Base-by-base conservation (phyloP, 2,888 invertebrate species). In the Nemotelus nigrinus region DNA sequence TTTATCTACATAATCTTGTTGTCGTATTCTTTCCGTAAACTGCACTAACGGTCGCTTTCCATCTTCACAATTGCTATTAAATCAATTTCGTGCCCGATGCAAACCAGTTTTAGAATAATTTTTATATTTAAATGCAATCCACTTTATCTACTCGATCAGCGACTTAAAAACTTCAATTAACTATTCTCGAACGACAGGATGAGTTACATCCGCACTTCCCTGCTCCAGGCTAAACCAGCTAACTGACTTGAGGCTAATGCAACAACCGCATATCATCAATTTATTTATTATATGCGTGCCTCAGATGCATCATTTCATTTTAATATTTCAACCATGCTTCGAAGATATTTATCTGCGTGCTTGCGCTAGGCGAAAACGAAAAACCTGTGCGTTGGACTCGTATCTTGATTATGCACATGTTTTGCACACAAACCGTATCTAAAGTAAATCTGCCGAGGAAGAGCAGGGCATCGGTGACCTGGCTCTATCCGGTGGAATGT, bases 221-320 rank as follows among this genome's bases (percentile, higher is more conserved):
- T 63, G 8, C 63, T 63, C 25, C 58, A 25, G 25, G 10, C 10
- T 57, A 57, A 10, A 4, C 7, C 57, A 4, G 8, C 3, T 4
- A 25, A 57, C 10, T 7, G 3, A 10, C 57, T 10, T 57, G 57
- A 10, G 25, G 25, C 25, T 1, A 25, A 25, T 25, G 25, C 25
- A 25, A 25, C 43, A 70, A 70, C 55, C 70, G 44, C n/a, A 50
- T 48, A 44, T 10, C 74, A 60, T 74, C 74, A 74, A 74, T 74
- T 74, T 74, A 74, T 74, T 74, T 55, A 53, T 55, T 71, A 74
- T 60, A 60, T 74, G 74, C 74, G 74, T 74, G 74, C 74, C 47
- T 58, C 47, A 63, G 60, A 60, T 74, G 74, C 74, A 60, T 74
- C 74, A 74, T 74, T 74, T 74, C 74, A 60, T 74, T 60, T 74